Evolutionary conservation across 2,888 invertebrate genomes (phyloP).

Genomic region (Perizoma flavofasciatum): DNA sequence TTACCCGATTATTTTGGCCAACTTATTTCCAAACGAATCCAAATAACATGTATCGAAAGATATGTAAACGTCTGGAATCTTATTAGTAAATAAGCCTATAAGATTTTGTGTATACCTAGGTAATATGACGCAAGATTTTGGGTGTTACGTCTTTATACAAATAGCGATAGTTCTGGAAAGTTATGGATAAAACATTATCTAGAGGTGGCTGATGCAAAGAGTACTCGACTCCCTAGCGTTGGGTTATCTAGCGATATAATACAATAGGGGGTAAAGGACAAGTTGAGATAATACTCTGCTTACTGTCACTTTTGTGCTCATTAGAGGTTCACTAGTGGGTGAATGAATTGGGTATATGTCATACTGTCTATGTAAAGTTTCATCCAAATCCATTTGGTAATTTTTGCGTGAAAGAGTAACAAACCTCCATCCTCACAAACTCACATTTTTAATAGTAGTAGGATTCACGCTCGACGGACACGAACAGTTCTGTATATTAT

Average conservation of each 20-base stretch:
- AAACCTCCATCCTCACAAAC: too few relatives aligned
- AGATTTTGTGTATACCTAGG: background rate
- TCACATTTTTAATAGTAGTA: too few relatives aligned
- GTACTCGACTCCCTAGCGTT: conserved; percentile 59
- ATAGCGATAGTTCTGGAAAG: background rate
- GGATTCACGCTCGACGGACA: too few relatives aligned
- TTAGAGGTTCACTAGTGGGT: background rate
- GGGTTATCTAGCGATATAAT: conserved; percentile 60
- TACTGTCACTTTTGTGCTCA: conserved; percentile 11
- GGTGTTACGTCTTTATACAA: conserved; percentile 2
- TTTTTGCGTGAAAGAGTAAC: too few relatives aligned
- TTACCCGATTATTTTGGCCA: too few relatives aligned
- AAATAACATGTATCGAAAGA: background rate
- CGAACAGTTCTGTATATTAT: too few relatives aligned
- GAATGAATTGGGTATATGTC: too few relatives aligned
- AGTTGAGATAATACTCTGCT: conserved; percentile 44
- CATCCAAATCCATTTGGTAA: too few relatives aligned
- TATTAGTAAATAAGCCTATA: conserved; percentile 9
- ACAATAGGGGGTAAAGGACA: conserved; percentile 51
- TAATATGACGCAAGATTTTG: conserved; percentile 11
- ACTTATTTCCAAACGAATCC: conserved; percentile 5
- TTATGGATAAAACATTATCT: conserved; percentile 37
- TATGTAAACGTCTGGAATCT: background rate
- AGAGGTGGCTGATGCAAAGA: conserved; percentile 64
- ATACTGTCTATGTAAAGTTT: too few relatives aligned